A percentile compares a stretch with the other conserved stretches of the same genome.
phyloP scores from a whole-genome alignment of 2,797 vertebrate genomes.

The Fringilla coelebs region DNA sequence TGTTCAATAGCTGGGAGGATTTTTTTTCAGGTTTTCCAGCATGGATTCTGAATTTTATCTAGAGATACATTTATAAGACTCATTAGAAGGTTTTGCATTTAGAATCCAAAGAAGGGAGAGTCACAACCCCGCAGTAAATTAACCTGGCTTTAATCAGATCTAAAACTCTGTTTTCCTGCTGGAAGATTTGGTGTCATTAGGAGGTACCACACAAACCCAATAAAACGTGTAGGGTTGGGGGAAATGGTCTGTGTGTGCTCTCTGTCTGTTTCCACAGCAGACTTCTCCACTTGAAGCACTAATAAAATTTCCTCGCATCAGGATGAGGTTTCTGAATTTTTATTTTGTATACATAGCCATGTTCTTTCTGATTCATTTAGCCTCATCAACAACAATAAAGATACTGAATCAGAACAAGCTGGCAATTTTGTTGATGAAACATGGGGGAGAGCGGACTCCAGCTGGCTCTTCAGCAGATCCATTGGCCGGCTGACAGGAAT shows the following conservation, averaged over 20 bases:
- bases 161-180: not conserved
- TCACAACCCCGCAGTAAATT: not conserved
- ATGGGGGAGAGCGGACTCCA: slow-evolving; percentile 31
- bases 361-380: slow-evolving; percentile 56
- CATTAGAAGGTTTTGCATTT: not conserved
- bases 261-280: not conserved
- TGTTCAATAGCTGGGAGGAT: not conserved
- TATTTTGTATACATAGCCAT: slow-evolving; percentile 42
- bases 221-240: not conserved
- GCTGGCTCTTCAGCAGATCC: slow-evolving; percentile 35
- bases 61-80: not conserved
- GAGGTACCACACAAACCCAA: not conserved
- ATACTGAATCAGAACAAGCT: slow-evolving; percentile 59
- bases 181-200: not conserved
- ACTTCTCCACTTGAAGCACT: not conserved
- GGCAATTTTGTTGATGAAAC: slow-evolving; percentile 62
- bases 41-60: not conserved
- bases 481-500: slow-evolving; percentile 36
- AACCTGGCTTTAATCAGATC: not conserved
- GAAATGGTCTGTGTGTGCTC: not conserved
- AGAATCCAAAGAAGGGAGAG: not conserved
- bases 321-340: slow-evolving; percentile 5
- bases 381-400: slow-evolving; percentile 61
- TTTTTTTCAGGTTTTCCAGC: not conserved
- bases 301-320: not conserved